phyloP scores from a whole-genome alignment of 2,797 vertebrate genomes.

The Coendou prehensilis region DNA sequence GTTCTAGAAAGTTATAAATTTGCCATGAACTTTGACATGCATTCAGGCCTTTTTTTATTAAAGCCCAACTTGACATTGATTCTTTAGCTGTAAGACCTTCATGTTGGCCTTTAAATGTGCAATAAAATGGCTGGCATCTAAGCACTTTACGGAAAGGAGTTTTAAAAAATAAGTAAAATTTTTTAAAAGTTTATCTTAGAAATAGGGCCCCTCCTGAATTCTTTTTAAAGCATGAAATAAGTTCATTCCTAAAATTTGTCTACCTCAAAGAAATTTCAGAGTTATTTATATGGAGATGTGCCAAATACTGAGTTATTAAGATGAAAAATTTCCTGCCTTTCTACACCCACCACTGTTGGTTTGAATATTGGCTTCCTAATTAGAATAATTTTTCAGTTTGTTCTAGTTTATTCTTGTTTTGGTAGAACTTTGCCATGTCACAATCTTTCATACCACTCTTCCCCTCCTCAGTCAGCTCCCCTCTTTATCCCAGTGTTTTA shows the following conservation, averaged over 20 bases:
- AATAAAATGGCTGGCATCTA: not conserved
- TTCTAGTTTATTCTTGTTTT: not conserved
- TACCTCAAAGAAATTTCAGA: constrained; percentile 61
- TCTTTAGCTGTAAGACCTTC: not conserved
- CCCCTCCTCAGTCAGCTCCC: not conserved
- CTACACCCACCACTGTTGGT: not conserved
- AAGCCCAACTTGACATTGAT: not conserved
- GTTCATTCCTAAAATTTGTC: not conserved
- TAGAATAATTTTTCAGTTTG: not conserved
- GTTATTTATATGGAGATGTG: not conserved
- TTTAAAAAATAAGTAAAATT: not conserved
- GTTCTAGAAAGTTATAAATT: accelerated
- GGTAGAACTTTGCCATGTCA: not conserved
- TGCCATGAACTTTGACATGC: not conserved
- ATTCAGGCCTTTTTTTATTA: not conserved
- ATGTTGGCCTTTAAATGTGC: not conserved
- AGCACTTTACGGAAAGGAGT: constrained; percentile 20
- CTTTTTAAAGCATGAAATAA: not conserved
- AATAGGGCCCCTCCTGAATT: not conserved
- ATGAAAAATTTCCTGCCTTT: not conserved
- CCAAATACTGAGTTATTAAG: not conserved
- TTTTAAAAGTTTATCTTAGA: not conserved
- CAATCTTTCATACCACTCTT: not conserved
- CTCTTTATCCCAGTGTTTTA: not conserved
- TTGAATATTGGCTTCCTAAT: not conserved